These are phyloP conservation scores for Ceratosolen fusciceps DNA, from an alignment of 1,140 invertebrate species.

Conservation along the genomic window DNA sequence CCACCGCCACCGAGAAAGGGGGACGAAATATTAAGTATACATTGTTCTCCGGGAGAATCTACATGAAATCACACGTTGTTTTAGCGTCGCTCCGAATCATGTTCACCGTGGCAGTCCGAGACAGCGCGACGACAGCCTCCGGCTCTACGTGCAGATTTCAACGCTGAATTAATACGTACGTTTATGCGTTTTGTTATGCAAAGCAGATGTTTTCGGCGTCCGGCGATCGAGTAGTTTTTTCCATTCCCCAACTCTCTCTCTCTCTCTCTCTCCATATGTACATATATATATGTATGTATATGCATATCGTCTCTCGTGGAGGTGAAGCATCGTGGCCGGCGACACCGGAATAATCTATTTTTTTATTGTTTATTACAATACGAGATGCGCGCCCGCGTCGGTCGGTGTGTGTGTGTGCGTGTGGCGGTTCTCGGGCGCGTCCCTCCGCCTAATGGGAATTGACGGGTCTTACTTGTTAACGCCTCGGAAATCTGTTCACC, in stretches of 20 bases:
- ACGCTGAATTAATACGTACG: conserved; percentile 38
- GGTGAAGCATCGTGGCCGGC: neutral
- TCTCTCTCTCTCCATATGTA: neutral
- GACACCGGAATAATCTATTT: neutral
- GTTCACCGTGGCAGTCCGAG: conserved; percentile 18
- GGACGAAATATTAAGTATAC: conserved; percentile 42
- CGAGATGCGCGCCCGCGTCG: neutral
- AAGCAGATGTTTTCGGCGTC: conserved; percentile 8
- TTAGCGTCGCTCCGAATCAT: conserved; percentile 27
- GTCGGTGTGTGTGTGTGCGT: no score
- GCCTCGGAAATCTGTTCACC: no score
- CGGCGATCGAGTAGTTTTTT: neutral
- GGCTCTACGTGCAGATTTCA: conserved; percentile 33
- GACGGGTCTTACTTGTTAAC: neutral
- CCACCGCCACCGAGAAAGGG: neutral
- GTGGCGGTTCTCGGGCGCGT: neutral
- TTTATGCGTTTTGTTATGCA: conserved; percentile 30
- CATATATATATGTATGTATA: no score
- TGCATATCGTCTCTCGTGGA: no score
- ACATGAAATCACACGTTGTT: conserved; percentile 43
- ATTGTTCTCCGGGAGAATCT: conserved; percentile 39
- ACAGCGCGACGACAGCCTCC: conserved; percentile 31
- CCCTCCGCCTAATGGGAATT: neutral
- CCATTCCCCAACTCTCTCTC: no score
- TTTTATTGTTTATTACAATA: conserved; percentile 6